A percentile compares a stretch with the other conserved stretches of the same genome.
These are phyloP conservation scores for Tachycineta bicolor DNA, from an alignment of 2,113 vertebrate species.

Conservation along the genomic window DNA sequence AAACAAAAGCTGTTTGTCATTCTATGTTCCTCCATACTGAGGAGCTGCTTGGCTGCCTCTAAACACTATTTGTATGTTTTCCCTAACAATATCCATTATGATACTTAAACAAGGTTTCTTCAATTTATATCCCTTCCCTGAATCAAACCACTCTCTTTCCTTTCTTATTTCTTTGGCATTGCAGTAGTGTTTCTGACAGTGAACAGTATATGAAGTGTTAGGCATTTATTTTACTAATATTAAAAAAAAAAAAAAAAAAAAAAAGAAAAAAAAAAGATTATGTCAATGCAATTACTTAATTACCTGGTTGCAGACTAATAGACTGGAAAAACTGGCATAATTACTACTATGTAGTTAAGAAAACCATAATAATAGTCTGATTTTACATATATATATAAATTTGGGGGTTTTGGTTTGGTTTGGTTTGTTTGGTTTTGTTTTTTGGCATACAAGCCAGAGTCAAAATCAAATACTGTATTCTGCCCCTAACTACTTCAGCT, in stretches of 20 bases:
- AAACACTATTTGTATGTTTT: background rate
- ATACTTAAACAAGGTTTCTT: background rate
- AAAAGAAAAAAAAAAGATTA: background rate
- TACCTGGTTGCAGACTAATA: background rate
- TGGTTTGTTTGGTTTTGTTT: no score
- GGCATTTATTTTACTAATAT: background rate
- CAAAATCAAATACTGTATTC: background rate
- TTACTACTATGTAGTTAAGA: background rate
- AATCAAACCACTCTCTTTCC: background rate
- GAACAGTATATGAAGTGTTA: background rate
- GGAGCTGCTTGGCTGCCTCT: background rate
- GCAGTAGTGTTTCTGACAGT: background rate
- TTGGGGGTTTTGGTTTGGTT: no score
- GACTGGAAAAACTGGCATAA: background rate
- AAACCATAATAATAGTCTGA: background rate
- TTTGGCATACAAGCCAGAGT: rapidly evolving
- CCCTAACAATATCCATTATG: background rate
- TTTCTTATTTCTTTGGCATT: background rate
- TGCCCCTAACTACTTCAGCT: background rate
- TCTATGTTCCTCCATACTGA: background rate
- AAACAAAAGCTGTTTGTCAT: constrained; percentile 33
- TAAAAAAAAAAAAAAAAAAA: background rate
- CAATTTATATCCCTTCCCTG: background rate
- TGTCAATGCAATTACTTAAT: background rate
- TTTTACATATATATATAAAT: background rate